phyloP scores from a whole-genome alignment of 2,113 vertebrate genomes.

The Calypte anna region DNA sequence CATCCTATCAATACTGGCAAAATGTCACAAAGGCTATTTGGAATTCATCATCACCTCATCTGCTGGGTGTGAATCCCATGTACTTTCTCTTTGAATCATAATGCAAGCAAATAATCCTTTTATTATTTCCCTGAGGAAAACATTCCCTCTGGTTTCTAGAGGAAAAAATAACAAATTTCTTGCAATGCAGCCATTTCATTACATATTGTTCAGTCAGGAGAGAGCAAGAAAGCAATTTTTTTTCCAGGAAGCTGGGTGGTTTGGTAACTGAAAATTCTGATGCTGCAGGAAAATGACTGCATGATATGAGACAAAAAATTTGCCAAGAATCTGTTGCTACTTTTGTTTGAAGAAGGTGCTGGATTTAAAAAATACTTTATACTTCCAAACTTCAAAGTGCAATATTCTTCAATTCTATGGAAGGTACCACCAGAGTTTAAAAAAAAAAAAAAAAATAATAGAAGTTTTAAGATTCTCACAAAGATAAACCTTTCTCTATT shows the following conservation, averaged over 20 bases:
- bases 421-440: background rate
- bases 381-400: background rate
- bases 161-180: background rate
- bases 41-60: background rate
- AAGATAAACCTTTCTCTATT: slow-evolving; percentile 7
- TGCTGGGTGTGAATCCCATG: accelerated
- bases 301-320: background rate
- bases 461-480: slow-evolving; percentile 10
- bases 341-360: background rate
- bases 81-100: background rate
- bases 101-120: background rate
- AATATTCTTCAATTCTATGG: background rate
- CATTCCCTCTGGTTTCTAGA: background rate
- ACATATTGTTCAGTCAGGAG: background rate
- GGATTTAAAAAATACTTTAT: background rate
- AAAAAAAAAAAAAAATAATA: background rate
- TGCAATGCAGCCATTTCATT: background rate
- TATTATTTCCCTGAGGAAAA: background rate
- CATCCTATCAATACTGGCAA: background rate
- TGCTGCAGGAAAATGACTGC: background rate
- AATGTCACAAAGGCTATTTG: background rate
- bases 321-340: background rate
- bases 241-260: background rate
- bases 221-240: background rate
- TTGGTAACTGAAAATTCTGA: background rate